These are phyloP conservation scores for Polyommatus icarus DNA, from an alignment of 2,888 invertebrate species.

Conservation along the genomic window DNA sequence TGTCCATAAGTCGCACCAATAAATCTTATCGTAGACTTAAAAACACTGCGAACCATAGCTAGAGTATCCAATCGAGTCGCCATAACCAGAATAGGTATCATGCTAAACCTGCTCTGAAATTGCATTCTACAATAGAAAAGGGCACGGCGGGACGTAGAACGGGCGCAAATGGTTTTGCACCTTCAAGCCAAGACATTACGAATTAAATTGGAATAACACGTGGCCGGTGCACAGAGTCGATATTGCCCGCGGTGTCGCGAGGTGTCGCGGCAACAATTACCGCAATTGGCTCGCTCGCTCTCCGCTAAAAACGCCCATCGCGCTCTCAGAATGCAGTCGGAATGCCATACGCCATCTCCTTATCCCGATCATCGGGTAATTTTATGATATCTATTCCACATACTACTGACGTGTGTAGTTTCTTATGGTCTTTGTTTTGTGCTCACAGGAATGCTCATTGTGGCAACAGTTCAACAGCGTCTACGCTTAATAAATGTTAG, in stretches of 20 bases:
- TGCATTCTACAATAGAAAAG: conserved; percentile 52
- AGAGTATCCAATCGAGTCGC: conserved; percentile 14
- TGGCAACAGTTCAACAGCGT: conserved; percentile 1
- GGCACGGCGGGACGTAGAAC: background rate
- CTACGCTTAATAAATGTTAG: background rate
- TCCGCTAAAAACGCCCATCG: conserved; percentile 72
- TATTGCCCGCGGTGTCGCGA: conserved; percentile 62
- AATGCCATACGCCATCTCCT: conserved; percentile 28
- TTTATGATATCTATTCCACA: conserved; percentile 22
- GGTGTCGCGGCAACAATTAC: conserved; percentile 77
- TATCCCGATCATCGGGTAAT: conserved; percentile 1
- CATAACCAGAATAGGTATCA: conserved; percentile 69
- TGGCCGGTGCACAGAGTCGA: conserved; percentile 48
- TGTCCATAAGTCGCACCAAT: background rate
- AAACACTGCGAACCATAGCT: conserved; percentile 14
- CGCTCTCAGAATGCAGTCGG: conserved; percentile 45
- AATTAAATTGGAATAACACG: conserved; percentile 49
- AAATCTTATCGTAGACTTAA: conserved; percentile 6
- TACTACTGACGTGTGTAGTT: background rate
- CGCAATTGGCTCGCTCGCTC: conserved; percentile 77
- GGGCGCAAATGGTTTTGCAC: conserved; percentile 28
- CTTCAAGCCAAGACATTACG: conserved; percentile 41
- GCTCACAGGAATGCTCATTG: background rate
- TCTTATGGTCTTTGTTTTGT: conserved; percentile 9
- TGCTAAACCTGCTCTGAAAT: conserved; percentile 69